phyloP scores from a whole-genome alignment of 2,797 vertebrate species.

The Uromys caudimaculatus region DNA sequence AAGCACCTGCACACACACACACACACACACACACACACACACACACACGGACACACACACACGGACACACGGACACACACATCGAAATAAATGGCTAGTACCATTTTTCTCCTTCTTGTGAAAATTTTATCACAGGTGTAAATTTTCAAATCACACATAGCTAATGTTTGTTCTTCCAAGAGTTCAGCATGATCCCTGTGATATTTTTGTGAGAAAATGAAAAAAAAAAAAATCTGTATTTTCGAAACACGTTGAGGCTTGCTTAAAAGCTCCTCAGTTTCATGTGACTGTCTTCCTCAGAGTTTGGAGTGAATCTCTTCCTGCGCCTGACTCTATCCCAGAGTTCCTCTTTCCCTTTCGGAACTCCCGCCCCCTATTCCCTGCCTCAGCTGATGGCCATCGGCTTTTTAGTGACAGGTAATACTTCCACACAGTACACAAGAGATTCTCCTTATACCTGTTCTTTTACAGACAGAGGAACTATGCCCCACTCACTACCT shows the following conservation, averaged over 20 bases:
- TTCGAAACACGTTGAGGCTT: background rate
- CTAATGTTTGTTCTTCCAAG: background rate
- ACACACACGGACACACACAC: background rate
- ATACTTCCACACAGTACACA: background rate
- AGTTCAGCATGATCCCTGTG: background rate
- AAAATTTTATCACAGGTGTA: background rate
- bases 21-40: background rate
- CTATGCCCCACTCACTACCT: fast-evolving
- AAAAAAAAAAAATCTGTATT: background rate
- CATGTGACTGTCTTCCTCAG: background rate
- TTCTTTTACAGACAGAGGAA: background rate
- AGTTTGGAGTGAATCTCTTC: background rate
- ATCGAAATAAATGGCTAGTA: background rate
- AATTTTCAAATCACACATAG: background rate
- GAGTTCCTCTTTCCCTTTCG: background rate
- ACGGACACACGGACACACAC: background rate
- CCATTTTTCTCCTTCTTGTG: background rate
- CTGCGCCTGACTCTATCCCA: background rate
- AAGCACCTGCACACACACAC: too few relatives aligned
- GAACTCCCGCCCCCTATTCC: background rate
- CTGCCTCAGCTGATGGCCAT: background rate
- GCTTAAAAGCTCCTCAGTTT: background rate
- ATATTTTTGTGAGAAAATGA: constrained; percentile 13
- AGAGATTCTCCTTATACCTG: background rate
- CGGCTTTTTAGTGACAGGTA: background rate